Evolutionary conservation across 2,888 invertebrate genomes (phyloP), one percentile per base, ranked within the genome.

Genomic region (Alitta virens): DNA sequence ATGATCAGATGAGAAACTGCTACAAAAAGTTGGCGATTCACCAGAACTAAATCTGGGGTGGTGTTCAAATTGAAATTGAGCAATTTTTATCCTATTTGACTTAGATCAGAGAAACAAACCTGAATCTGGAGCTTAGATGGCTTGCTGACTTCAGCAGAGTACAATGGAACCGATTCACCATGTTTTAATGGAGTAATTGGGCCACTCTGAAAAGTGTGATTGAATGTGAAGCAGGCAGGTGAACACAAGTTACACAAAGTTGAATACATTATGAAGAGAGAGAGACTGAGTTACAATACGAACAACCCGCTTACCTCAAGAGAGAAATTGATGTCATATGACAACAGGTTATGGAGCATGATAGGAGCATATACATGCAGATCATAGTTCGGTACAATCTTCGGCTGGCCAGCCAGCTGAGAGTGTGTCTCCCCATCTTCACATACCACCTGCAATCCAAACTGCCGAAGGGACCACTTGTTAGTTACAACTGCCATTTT

Each of bases 311-410:
- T 62, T 69, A 80, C 82, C 77, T 80, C 77, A 12, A 81, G 68
- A 16, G 78, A 74, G 58, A 88, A 83, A 74, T 88, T 87, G 33
- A 90, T 79, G 0, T 89, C 88, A 78, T 89, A 89, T 0, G 91
- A 91, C 46, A 92, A 83, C 27, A 88, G 88, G 80, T 91, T 92
- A 83, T 90, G 88, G 16, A 92, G 82, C 3, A 88, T 85, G 23
- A 91, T 83, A 0, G 91, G 90, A 0, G 91, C 90, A 53, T 89
- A 78, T n/a, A 91, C 84, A 46, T 87, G 86, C 55, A 92, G 85
- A 5, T 88, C 80, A 76, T 89, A 89, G 80, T 90, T 90, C 0
- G 91, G 91, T 53, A 90, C 66, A 18, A 74, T 70, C 60, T 73
- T 72, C 3, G 77, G 73, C 16, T 76, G 66, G 61, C 40, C 40